A percentile compares a stretch with the other conserved stretches of the same genome.
Conservation (phyloP, 2,113 vertebrate species). For the Vanacampus margaritifer region DNA sequence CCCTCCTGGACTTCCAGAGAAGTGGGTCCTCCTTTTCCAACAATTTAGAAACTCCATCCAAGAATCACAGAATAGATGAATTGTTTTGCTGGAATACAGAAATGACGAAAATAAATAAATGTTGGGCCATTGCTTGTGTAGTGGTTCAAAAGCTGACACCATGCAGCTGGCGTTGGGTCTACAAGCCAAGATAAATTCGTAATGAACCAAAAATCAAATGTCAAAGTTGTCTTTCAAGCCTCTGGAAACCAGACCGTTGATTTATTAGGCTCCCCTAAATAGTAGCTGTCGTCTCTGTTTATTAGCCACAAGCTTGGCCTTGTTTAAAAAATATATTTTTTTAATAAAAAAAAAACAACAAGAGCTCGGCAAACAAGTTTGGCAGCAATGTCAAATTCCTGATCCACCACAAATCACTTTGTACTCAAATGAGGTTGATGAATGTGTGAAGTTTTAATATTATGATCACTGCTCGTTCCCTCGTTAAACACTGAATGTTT, state of each 20-base stretch:
- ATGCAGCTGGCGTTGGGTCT: neutral
- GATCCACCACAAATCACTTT: conserved; percentile 45
- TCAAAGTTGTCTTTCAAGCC: neutral
- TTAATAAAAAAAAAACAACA: conserved; percentile 46
- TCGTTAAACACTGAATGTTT: neutral
- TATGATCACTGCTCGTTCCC: conserved; percentile 9
- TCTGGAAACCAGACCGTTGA: neutral
- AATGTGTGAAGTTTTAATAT: conserved; percentile 37
- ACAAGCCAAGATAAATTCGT: neutral
- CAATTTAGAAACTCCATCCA: neutral
- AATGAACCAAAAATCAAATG: neutral
- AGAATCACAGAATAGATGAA: neutral
- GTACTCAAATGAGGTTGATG: conserved; percentile 27
- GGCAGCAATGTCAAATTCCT: conserved; percentile 43
- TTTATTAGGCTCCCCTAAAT: neutral
- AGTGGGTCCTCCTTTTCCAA: neutral
- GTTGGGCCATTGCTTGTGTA: neutral
- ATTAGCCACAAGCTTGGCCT: conserved; percentile 54
- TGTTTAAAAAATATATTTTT: conserved; percentile 54
- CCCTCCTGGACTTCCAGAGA: neutral
- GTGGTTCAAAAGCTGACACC: neutral
- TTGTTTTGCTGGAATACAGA: neutral
- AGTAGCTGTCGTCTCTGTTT: conserved; percentile 37
- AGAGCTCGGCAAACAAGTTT: conserved; percentile 53
- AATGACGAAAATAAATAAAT: neutral